Percentiles rank a stretch among this genome's conserved stretches.
phyloP scores from a whole-genome alignment of 2,113 vertebrate genomes.

The Saguinus midas region DNA sequence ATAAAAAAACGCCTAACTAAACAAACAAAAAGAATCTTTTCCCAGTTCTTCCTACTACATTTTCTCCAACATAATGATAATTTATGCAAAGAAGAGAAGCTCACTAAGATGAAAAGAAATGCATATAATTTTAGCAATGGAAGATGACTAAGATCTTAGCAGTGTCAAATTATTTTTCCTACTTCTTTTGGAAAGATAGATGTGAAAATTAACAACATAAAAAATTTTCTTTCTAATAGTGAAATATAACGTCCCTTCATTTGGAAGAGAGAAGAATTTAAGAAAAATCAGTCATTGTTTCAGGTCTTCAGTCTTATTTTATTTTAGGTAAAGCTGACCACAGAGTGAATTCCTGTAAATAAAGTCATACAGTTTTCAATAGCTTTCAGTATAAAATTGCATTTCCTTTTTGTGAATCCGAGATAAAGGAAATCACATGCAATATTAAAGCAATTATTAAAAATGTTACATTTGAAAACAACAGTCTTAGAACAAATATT shows the following conservation, averaged over 20 bases:
- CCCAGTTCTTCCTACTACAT: not conserved
- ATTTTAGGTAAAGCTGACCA: constrained; percentile 24
- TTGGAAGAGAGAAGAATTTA: not conserved
- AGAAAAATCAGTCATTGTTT: not conserved
- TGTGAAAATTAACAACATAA: constrained; percentile 7
- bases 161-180: not conserved
- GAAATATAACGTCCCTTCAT: not conserved
- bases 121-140: not conserved
- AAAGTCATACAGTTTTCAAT: not conserved
- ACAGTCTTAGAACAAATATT: not conserved
- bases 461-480: not conserved
- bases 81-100: not conserved
- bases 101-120: not conserved
- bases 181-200: constrained; percentile 44
- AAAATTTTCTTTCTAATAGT: not conserved
- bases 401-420: not conserved
- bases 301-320: not conserved
- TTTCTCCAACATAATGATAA: not conserved
- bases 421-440: not conserved
- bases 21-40: not conserved
- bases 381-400: not conserved
- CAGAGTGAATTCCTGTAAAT: constrained; percentile 15
- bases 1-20: not conserved
- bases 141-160: not conserved
- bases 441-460: not conserved